Percentiles rank a stretch among this genome's conserved stretches.
phyloP scores from a whole-genome alignment of 2,113 vertebrate genomes.

The Corvus moneduloides region DNA sequence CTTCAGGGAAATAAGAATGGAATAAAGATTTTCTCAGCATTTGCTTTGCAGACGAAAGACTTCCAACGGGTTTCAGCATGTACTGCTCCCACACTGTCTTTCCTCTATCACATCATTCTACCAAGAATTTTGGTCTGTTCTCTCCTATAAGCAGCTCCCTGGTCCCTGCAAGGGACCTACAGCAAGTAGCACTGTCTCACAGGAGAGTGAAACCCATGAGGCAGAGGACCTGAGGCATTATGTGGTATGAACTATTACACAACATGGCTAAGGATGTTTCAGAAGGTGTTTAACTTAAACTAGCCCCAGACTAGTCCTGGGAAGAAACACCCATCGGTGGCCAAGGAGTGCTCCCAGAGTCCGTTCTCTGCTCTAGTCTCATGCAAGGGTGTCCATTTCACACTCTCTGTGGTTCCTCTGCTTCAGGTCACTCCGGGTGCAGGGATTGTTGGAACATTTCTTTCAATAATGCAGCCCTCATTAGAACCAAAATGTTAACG shows the following conservation, averaged over 20 bases:
- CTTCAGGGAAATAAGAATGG: not conserved
- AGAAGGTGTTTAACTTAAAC: not conserved
- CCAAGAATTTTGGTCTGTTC: not conserved
- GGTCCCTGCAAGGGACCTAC: not conserved
- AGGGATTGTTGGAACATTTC: not conserved
- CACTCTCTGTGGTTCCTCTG: not conserved
- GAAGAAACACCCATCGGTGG: not conserved
- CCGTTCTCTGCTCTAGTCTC: not conserved
- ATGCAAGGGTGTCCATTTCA: not conserved
- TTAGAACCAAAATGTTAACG: accelerated
- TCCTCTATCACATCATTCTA: not conserved
- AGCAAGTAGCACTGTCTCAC: not conserved
- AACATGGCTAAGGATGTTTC: not conserved
- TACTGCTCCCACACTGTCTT: accelerated
- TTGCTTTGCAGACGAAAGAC: not conserved
- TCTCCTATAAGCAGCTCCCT: not conserved
- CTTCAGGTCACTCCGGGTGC: not conserved
- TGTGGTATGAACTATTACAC: not conserved
- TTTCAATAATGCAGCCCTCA: not conserved
- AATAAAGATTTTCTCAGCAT: not conserved
- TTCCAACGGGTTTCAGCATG: not conserved
- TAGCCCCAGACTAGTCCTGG: not conserved
- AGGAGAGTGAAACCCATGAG: not conserved
- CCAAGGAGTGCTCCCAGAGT: not conserved
- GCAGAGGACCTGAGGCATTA: not conserved